phyloP scores from a whole-genome alignment of 1,140 invertebrate species.

The Tenebrio molitor region DNA sequence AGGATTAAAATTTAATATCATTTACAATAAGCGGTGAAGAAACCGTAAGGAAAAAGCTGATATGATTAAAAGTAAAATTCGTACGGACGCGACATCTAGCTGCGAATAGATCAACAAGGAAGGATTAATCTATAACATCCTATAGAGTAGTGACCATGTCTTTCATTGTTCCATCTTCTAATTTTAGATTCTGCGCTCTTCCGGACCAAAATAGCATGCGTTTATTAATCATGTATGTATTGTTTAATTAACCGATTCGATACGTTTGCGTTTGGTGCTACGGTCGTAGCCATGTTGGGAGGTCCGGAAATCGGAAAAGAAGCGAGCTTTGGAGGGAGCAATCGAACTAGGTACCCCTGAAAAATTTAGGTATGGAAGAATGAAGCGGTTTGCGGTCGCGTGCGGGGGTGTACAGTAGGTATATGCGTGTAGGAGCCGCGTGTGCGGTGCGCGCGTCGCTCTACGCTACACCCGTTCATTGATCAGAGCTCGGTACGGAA shows the following conservation, averaged over 20 bases:
- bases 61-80: too few species aligned
- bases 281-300: too few species aligned
- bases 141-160: too few species aligned
- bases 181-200: conserved; percentile 20
- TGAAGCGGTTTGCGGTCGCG: background rate
- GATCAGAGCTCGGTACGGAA: conserved; percentile 63
- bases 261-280: background rate
- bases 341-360: background rate
- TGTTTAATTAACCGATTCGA: background rate
- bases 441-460: conserved; percentile 62
- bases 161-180: too few species aligned
- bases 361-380: conserved; percentile 7
- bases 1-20: too few species aligned
- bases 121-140: too few species aligned
- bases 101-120: too few species aligned
- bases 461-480: conserved; percentile 67
- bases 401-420: conserved; percentile 28
- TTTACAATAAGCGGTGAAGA: too few species aligned
- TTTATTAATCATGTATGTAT: conserved; percentile 4
- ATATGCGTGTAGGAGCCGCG: conserved; percentile 50
- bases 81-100: too few species aligned
- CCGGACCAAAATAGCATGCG: conserved; percentile 9
- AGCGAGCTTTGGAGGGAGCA: background rate
- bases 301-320: too few species aligned
- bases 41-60: too few species aligned